A percentile compares a stretch with the other conserved stretches of the same genome.
phyloP scores from a whole-genome alignment of 2,888 invertebrate genomes.

The Euproctis similis region DNA sequence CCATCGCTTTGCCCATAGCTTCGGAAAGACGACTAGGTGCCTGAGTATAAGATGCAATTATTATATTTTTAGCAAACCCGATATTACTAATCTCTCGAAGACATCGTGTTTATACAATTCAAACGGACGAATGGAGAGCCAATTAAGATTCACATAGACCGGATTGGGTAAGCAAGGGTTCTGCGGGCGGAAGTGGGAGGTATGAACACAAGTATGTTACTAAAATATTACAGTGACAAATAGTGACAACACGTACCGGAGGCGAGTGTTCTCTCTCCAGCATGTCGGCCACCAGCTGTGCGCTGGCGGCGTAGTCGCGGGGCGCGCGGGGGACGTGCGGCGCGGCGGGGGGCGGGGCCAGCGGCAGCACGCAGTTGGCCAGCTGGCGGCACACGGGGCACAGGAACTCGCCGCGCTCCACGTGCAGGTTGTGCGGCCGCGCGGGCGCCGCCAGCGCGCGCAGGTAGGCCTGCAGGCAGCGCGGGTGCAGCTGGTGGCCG shows the following conservation, averaged over 20 bases:
- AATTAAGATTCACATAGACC: too few species aligned
- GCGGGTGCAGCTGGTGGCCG: constrained; percentile 97
- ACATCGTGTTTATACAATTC: too few species aligned
- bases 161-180: too few species aligned
- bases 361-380: constrained; percentile 85
- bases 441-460: constrained; percentile 87
- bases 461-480: constrained; percentile 94
- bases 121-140: too few species aligned
- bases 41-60: too few species aligned
- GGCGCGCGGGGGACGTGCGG: constrained; percentile 71
- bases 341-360: constrained; percentile 79
- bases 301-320: constrained; percentile 57
- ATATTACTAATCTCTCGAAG: background rate
- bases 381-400: constrained; percentile 95
- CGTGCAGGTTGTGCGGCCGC: constrained; percentile 82
- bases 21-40: constrained; percentile 84
- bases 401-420: constrained; percentile 87
- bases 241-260: constrained; percentile 75
- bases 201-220: too few species aligned
- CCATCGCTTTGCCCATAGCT: constrained; percentile 94
- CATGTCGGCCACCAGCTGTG: constrained; percentile 69
- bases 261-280: constrained; percentile 80
- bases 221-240: too few species aligned
- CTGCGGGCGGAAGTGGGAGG: too few species aligned
- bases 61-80: too few species aligned